Conservation (phyloP, 2,888 invertebrate species). For the Camptogramma bilineatum region DNA sequence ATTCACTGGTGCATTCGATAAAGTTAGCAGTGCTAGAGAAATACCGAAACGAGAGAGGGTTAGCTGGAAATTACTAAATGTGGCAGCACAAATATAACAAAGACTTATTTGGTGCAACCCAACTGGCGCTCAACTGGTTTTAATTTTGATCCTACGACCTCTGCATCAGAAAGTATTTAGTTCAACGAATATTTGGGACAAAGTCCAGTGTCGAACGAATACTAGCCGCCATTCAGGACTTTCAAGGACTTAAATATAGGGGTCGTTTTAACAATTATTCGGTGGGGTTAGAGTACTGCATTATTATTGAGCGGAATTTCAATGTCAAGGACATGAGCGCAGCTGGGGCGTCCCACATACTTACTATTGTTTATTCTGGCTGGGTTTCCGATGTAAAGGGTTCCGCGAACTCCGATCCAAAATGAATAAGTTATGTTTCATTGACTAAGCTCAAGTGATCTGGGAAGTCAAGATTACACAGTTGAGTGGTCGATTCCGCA, state of each 20-base stretch:
- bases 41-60: background rate
- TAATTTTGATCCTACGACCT: background rate
- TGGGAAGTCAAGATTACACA: slow-evolving; percentile 12
- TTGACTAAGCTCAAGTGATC: slow-evolving; percentile 11
- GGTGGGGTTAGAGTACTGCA: slow-evolving; percentile 16
- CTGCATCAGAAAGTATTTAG: background rate
- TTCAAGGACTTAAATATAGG: slow-evolving; percentile 10
- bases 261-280: slow-evolving; percentile 17
- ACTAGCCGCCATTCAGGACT: background rate
- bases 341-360: slow-evolving; percentile 17
- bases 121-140: too few relatives aligned
- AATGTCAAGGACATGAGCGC: slow-evolving; percentile 32
- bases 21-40: background rate
- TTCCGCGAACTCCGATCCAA: slow-evolving; percentile 8
- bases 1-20: background rate
- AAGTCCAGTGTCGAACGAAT: background rate
- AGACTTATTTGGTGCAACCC: background rate
- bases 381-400: slow-evolving; percentile 8
- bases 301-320: slow-evolving; percentile 20
- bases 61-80: background rate
- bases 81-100: background rate
- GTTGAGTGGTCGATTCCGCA: slow-evolving; percentile 16
- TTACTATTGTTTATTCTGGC: slow-evolving; percentile 9
- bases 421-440: slow-evolving; percentile 9
- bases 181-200: slow-evolving; percentile 6